Evolutionary conservation across 2,797 vertebrate genomes (phyloP).

Genomic region (Ambastaia sidthimunki): DNA sequence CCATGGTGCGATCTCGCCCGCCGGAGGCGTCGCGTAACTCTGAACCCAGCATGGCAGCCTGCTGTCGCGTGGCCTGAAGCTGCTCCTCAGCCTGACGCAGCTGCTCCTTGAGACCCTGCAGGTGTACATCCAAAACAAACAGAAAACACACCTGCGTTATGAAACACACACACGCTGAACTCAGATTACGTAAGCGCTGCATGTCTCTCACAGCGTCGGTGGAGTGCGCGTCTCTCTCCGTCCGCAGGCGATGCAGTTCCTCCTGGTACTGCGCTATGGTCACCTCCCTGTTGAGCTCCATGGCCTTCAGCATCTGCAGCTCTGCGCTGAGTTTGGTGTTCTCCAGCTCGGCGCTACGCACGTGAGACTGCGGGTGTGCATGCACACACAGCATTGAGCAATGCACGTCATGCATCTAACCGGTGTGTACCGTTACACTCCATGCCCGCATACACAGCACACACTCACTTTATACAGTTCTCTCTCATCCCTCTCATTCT

Average conservation of each 20-base stretch:
- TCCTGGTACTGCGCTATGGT: constrained; percentile 93
- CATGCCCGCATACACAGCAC: not conserved
- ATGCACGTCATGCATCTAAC: not conserved
- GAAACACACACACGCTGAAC: no score
- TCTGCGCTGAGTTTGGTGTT: constrained; percentile 95
- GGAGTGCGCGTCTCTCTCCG: constrained; percentile 62
- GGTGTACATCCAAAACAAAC: not conserved
- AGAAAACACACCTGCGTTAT: not conserved
- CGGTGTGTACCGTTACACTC: not conserved
- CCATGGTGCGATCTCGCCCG: constrained; percentile 88
- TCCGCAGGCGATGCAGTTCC: constrained; percentile 78
- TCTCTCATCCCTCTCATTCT: constrained; percentile 94
- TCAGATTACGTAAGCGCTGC: not conserved
- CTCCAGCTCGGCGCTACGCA: constrained; percentile 96
- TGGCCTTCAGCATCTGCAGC: constrained; percentile 93
- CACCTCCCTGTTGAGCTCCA: constrained; percentile 92
- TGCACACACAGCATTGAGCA: constrained; percentile 29
- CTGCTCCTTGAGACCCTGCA: constrained; percentile 87
- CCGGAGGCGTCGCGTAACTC: constrained; percentile 90
- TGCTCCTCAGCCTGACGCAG: constrained; percentile 93
- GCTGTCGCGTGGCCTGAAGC: constrained; percentile 89
- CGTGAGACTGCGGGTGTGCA: constrained; percentile 80
- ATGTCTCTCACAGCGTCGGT: constrained; percentile 68
- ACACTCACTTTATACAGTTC: constrained; percentile 91
- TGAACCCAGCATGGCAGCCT: constrained; percentile 86